Evolutionary conservation across 2,113 vertebrate species (phyloP), one percentile per base, ranked within the genome.

Genomic region (Chinchilla lanigera): DNA sequence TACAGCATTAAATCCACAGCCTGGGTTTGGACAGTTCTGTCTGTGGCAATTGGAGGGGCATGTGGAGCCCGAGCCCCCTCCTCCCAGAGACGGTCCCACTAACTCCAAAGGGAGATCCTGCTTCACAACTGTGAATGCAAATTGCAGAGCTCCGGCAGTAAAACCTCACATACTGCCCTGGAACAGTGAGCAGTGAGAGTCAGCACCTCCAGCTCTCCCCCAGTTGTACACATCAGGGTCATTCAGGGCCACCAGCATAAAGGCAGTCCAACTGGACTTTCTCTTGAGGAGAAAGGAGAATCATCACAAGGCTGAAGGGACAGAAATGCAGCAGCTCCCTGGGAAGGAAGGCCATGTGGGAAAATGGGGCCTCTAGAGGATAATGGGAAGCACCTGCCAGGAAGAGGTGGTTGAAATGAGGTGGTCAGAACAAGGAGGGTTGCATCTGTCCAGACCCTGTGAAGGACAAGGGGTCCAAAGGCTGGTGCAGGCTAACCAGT

Each of bases 21-120:
- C 93, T 88, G 71, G 78, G 87, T 30, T 47, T 83, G 77, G 63
- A 75, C 26, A 90, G 75, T 14, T 69, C 90, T 88, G 58, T 35
- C 67, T 35, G 16, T 0, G 2, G 26, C 41, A 30, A 7, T 17
- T 61, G 87, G 89, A 69, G 3, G 14, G 30, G 92, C 52, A 80
- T 60, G 52, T 3, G 67, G 52, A 93, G 28, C 35, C 33, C 0
- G 22, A 30, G 54, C 3, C 52, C 56, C 83, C 56, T 71, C 7
- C 5, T 7, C 26, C 44, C 65, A 73, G 2, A 19, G 38, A 61
- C 1, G 26, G 16, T 56, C 33, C 56, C 54, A 5, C 35, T 9
- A 28, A 33, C 28, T n/a, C 58, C 78, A 14, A 28, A 78, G 52
- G 7, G 47, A 56, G 26, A 33, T 50, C 61, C 19, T 17, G 14